Evolutionary conservation across 1,140 invertebrate species (phyloP), one percentile per base, ranked within the genome.

Genomic region (Trichogramma pretiosum): DNA sequence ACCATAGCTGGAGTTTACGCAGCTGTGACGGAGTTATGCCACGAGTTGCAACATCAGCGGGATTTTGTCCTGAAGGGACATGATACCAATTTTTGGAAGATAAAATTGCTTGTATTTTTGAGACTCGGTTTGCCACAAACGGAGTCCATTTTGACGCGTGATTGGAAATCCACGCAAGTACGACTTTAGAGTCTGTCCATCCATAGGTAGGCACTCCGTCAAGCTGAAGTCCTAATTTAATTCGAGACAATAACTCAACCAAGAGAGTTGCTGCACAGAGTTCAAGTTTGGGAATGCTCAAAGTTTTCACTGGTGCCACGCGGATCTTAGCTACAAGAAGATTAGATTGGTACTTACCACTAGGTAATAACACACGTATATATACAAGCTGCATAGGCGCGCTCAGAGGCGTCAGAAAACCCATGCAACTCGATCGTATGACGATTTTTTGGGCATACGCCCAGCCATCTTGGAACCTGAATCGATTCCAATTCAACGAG

Each of bases 61-160:
- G n/a, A n/a, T n/a, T n/a, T n/a, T n/a, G n/a, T n/a, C n/a, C n/a
- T n/a, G n/a, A n/a, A n/a, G n/a, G n/a, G n/a, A n/a, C n/a, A n/a
- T n/a, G 50, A 21, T 30, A 21, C 38, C 38, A 40, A n/a, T 11
- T 13, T 21, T 7, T 22, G 2, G 7, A 5, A 3, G 38, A 22
- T 5, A 40, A 14, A 19, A 40, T 17, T 3, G 22, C 3, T 10
- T 21, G 38, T 21, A 40, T 21, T 22, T 13, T 22, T 32, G 44
- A 35, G 0, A 64, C 56, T 24, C 65, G 47, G 35, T 70, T 64
- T 10, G 58, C 57, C 2, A 68, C 57, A 49, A 65, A 69, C 14
- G 44, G 55, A 23, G 59, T 56, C 58, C 59, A 65, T 41, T 23
- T 54, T 24, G 35, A 50, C 34, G 51, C 28, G 1, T 51, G 52